A percentile compares a stretch with the other conserved stretches of the same genome.
These are phyloP conservation scores for Clepsis dumicolana DNA, from an alignment of 2,888 invertebrate species.

Conservation along the genomic window DNA sequence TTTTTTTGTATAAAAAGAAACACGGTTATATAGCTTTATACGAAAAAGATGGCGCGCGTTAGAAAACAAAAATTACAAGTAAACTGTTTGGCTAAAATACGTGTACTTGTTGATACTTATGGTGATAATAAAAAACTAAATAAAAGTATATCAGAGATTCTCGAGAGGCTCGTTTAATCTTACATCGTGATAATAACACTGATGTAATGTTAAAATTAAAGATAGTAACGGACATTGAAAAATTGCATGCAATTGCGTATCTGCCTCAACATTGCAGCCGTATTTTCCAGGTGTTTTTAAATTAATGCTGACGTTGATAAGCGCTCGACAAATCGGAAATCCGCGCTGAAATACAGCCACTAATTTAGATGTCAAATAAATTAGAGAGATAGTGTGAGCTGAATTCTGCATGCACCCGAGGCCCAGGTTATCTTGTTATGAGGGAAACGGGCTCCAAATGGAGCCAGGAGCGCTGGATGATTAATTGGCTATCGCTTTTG, in stretches of 20 bases:
- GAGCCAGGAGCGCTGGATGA: not conserved
- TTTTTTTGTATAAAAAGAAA: no score
- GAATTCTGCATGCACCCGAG: constrained; percentile 7
- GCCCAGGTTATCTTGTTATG: constrained; percentile 2
- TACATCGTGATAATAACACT: no score
- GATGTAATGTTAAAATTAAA: not conserved
- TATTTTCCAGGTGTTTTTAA: constrained; percentile 28
- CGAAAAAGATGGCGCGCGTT: no score
- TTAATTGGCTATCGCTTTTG: constrained; percentile 9
- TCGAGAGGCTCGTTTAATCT: no score
- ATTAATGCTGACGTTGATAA: constrained; percentile 28
- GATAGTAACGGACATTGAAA: constrained; percentile 19
- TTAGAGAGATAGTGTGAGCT: constrained; percentile 33
- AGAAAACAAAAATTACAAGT: no score
- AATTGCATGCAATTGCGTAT: constrained; percentile 1
- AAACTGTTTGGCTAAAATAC: no score
- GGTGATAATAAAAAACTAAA: no score
- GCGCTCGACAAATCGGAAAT: constrained; percentile 29
- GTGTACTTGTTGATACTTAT: no score
- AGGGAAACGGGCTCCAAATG: constrained; percentile 5
- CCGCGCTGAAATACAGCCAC: constrained; percentile 33
- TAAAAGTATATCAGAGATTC: no score
- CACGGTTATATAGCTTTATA: no score
- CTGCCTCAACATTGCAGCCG: constrained; percentile 1
- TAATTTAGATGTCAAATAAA: constrained; percentile 41